A percentile compares a stretch with the other conserved stretches of the same genome.
phyloP scores from a whole-genome alignment of 1,140 invertebrate genomes.

The Octopus bimaculoides region DNA sequence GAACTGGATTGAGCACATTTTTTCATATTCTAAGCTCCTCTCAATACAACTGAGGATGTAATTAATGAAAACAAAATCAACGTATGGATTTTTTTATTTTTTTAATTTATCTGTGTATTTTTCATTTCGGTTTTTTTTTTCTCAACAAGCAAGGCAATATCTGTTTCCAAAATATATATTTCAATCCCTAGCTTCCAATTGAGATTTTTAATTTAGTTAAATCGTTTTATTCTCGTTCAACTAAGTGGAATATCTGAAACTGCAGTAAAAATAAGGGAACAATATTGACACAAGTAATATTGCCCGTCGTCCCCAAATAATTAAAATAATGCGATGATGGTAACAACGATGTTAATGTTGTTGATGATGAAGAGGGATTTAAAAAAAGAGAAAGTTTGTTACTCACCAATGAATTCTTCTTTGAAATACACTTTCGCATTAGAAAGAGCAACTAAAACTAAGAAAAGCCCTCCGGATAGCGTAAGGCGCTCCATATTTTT shows the following conservation, averaged over 20 bases:
- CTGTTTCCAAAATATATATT: no score
- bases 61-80: no score
- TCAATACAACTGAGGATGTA: no score
- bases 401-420: conserved; percentile 50
- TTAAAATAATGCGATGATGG: not conserved
- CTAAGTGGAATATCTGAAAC: not conserved
- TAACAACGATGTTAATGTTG: not conserved
- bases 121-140: no score
- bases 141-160: no score
- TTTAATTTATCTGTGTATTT: no score
- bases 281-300: not conserved
- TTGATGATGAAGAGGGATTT: not conserved
- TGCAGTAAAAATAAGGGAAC: not conserved
- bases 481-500: conserved; percentile 25
- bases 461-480: conserved; percentile 30
- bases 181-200: no score
- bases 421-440: conserved; percentile 46
- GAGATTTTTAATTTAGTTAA: no score
- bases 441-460: conserved; percentile 37
- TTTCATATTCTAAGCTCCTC: no score
- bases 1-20: no score
- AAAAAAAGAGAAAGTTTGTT: not conserved
- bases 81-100: no score
- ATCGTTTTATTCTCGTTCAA: not conserved
- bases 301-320: not conserved